Evolutionary conservation across 2,888 invertebrate genomes (phyloP), one percentile per base, ranked within the genome.

Genomic region (Synergus laeviventris): DNA sequence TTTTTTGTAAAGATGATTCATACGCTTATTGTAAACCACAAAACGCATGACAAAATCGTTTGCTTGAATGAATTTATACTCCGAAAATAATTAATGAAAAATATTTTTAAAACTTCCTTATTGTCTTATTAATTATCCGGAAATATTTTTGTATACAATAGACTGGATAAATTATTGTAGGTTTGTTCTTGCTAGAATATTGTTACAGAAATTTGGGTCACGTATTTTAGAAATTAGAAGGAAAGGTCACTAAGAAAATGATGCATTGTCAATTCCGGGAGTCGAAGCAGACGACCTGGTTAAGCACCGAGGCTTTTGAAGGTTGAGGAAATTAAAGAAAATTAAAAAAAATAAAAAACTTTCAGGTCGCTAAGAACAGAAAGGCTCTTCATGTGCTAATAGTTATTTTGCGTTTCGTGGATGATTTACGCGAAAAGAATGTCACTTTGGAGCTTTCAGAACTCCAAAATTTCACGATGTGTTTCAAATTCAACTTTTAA

Each of bases 191-290:
- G 8, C 49, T 49, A n/a, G n/a, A 9, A 49, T 9, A n/a, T 49
- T n/a, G n/a, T 49, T n/a, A 9, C 49, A n/a, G 49, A 8, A n/a
- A 49, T n/a, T n/a, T 49, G n/a, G n/a, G 49, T n/a, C n/a, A 9
- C n/a, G 21, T 21, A 24, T 12, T 76, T 49, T 54, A 21, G 36
- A 45, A 45, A 56, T 64, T 60, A 73, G 45, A 61, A 77, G 59
- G 12, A 49, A 75, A 73, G 62, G 39, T 56, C 31, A 39, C 36
- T n/a, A n/a, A 74, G 38, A 38, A 61, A 83, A 45, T 49, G 14
- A 39, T 61, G 59, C 59, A 73, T 76, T 61, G 61, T 73, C 70
- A 61, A 73, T 61, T 73, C 56, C 62, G 62, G 56, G 54, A 74
- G 62, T 54, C 21, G 18, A 56, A 62, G 64, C 62, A 62, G 7